phyloP scores from a whole-genome alignment of 2,888 invertebrate species.

The Heteromurus nitidus region DNA sequence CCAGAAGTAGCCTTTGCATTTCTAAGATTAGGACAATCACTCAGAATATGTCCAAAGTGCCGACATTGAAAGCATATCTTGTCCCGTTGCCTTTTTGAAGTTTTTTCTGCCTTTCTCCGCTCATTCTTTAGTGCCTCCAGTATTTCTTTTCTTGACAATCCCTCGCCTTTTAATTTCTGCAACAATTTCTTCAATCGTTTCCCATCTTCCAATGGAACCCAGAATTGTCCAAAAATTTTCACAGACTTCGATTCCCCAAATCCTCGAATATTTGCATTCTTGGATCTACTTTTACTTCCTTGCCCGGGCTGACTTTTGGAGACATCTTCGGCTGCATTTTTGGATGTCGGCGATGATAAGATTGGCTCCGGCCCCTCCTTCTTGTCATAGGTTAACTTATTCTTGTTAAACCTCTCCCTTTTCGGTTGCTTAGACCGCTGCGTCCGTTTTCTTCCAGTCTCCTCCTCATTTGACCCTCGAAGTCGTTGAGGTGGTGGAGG shows the following conservation, averaged over 20 bases:
- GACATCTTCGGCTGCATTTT: background rate
- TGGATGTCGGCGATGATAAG: background rate
- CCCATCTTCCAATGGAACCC: conserved; percentile 83
- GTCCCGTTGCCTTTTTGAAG: conserved; percentile 81
- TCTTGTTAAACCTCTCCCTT: conserved; percentile 40
- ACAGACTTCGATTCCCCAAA: conserved; percentile 67
- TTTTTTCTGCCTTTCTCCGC: conserved; percentile 84
- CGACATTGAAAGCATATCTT: conserved; percentile 80
- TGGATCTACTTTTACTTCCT: conserved; percentile 75
- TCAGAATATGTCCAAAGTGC: conserved; percentile 84
- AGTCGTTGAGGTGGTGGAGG: conserved; percentile 34
- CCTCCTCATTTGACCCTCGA: conserved; percentile 4
- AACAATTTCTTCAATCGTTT: conserved; percentile 80
- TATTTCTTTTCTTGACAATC: conserved; percentile 82
- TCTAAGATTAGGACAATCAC: conserved; percentile 83
- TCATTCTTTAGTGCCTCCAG: conserved; percentile 82
- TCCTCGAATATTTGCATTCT: conserved; percentile 48
- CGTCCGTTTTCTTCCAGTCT: conserved; percentile 73
- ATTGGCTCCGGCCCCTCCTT: background rate
- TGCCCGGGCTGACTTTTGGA: conserved; percentile 65
- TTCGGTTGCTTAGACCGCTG: background rate
- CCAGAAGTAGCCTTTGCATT: conserved; percentile 28
- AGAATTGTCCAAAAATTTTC: conserved; percentile 82
- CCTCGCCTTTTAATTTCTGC: conserved; percentile 80
- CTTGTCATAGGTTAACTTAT: no score